Conservation (phyloP, 2,797 vertebrate genomes). For the Neoniphon sammara region DNA sequence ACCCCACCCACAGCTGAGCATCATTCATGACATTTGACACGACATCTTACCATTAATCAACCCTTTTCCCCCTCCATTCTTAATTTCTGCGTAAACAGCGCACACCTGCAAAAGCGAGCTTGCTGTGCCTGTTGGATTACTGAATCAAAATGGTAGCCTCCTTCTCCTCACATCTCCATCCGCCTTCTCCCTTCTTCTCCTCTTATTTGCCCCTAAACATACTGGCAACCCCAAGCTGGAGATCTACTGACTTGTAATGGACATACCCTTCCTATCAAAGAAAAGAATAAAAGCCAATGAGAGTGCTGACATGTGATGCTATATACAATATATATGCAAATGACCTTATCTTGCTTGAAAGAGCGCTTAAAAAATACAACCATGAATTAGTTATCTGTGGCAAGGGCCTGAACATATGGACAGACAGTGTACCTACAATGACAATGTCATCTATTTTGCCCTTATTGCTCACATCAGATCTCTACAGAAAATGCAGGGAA, state of each 20-base stretch:
- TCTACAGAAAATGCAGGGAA: conserved; percentile 30
- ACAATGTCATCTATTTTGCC: conserved; percentile 21
- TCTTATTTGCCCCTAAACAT: background rate
- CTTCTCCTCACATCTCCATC: background rate
- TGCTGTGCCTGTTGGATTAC: background rate
- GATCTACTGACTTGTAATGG: conserved; percentile 12
- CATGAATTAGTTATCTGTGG: conserved; percentile 24
- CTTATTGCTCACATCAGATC: conserved; percentile 10
- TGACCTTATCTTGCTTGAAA: conserved; percentile 4
- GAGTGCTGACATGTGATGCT: conserved; percentile 15
- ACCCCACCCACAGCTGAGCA: background rate
- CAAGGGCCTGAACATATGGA: conserved; percentile 21
- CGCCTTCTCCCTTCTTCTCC: background rate
- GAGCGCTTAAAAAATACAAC: conserved; percentile 20
- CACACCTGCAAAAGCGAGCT: background rate
- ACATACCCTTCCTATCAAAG: conserved; percentile 4
- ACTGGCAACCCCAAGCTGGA: background rate
- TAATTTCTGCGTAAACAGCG: background rate
- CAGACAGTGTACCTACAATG: conserved; percentile 18
- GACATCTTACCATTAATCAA: background rate
- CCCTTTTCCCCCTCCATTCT: background rate
- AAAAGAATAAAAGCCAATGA: conserved; percentile 8
- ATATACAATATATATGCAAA: conserved; percentile 37
- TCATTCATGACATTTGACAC: background rate
- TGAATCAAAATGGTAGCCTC: background rate